A percentile compares a stretch with the other conserved stretches of the same genome.
phyloP scores from a whole-genome alignment of 2,888 invertebrate species.

The Steinernema carpocapsae region DNA sequence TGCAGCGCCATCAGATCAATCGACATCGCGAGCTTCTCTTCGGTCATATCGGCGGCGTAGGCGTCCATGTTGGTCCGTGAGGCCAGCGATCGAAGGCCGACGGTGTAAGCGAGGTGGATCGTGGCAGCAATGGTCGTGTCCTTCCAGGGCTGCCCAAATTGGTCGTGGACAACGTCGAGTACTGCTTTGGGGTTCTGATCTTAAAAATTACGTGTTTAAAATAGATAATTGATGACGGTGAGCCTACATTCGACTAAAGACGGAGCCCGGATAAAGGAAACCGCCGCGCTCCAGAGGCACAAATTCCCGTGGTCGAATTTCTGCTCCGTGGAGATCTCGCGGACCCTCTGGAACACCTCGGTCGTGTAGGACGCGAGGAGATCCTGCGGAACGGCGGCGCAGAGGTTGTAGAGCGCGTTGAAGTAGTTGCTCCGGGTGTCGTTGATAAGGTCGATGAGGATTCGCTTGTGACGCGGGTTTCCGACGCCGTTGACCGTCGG shows the following conservation, averaged over 20 bases:
- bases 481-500: slow-evolving; percentile 57
- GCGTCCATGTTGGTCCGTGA: not conserved
- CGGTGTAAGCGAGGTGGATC: not conserved
- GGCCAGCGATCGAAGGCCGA: not conserved
- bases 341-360: not conserved
- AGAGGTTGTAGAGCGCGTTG: not conserved
- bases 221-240: no score
- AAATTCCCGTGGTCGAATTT: not conserved
- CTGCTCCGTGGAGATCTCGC: not conserved
- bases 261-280: not conserved
- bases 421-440: not conserved
- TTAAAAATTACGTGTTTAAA: no score
- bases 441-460: not conserved
- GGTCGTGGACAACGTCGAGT: slow-evolving; percentile 12
- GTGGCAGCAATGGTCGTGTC: slow-evolving; percentile 2
- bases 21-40: slow-evolving; percentile 29
- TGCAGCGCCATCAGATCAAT: slow-evolving; percentile 9
- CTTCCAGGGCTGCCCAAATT: slow-evolving; percentile 1
- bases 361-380: not conserved
- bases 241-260: not conserved
- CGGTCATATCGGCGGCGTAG: not conserved
- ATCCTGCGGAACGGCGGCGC: not conserved
- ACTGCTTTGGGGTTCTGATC: not conserved
- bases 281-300: not conserved
- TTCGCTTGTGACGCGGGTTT: slow-evolving; percentile 50